These are phyloP conservation scores for Cathartes aura DNA, from an alignment of 2,113 vertebrate species.

Conservation along the genomic window DNA sequence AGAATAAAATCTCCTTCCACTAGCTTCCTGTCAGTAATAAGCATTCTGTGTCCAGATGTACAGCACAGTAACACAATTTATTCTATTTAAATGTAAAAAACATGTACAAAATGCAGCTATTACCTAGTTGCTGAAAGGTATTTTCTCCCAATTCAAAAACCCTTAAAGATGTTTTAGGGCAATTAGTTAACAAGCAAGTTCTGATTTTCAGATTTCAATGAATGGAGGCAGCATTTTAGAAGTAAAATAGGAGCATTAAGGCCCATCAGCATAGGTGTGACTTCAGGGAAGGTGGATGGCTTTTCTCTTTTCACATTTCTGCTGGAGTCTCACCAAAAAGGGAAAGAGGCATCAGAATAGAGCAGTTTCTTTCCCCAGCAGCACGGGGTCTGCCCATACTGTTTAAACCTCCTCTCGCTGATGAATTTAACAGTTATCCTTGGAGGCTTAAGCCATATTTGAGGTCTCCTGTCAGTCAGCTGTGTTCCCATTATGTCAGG, in stretches of 20 bases:
- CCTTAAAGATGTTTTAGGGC: background rate
- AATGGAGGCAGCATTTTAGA: background rate
- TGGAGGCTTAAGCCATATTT: background rate
- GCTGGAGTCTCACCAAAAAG: background rate
- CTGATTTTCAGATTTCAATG: background rate
- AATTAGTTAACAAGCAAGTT: slow-evolving; percentile 40
- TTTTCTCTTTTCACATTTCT: background rate
- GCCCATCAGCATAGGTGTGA: background rate
- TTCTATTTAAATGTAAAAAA: slow-evolving; percentile 30
- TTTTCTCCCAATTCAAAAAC: slow-evolving; percentile 9
- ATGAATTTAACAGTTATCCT: background rate
- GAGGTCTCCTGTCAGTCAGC: background rate
- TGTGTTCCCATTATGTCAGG: background rate
- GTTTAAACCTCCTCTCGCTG: background rate
- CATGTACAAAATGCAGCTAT: background rate
- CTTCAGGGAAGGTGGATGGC: background rate
- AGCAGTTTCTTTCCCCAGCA: background rate
- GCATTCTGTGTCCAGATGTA: background rate
- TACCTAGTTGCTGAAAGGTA: background rate
- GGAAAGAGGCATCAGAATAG: background rate
- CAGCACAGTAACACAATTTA: background rate
- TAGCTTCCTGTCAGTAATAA: background rate
- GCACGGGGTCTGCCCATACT: background rate
- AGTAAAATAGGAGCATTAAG: background rate
- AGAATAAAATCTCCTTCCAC: background rate